Percentiles rank a stretch among this genome's conserved stretches.
Evolutionary conservation across 2,888 invertebrate genomes (phyloP).

Genomic region (Tigriopus californicus): DNA sequence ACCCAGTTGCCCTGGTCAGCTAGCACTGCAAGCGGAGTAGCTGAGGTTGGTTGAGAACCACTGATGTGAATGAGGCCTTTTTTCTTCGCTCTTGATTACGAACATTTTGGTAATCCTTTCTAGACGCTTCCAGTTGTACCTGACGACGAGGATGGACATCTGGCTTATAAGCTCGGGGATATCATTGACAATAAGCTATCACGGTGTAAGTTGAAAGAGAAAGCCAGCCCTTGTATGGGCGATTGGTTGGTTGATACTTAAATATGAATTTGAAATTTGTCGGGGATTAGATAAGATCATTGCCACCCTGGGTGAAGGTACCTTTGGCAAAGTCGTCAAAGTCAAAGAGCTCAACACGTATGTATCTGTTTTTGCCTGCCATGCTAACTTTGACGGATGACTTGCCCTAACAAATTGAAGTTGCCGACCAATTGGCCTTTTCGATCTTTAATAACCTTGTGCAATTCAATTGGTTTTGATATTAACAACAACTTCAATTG

Average conservation of each 20-base stretch:
- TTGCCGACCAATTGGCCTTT: too few species aligned
- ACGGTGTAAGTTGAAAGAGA: slow-evolving; percentile 3
- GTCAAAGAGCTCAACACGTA: slow-evolving; percentile 89
- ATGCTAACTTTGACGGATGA: not conserved
- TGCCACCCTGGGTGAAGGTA: slow-evolving; percentile 96
- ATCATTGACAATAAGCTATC: slow-evolving; percentile 2
- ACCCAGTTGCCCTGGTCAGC: too few species aligned
- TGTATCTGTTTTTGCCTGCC: slow-evolving; percentile 30
- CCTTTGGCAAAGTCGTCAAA: slow-evolving; percentile 99
- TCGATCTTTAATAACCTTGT: too few species aligned
- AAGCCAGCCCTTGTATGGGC: not conserved
- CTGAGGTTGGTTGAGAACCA: too few species aligned
- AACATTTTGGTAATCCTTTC: not conserved
- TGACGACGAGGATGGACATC: slow-evolving; percentile 13
- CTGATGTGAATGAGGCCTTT: too few species aligned
- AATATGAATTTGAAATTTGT: too few species aligned
- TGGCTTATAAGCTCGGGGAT: slow-evolving; percentile 13
- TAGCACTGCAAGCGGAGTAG: too few species aligned
- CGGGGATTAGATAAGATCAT: slow-evolving; percentile 68
- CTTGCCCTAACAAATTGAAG: too few species aligned
- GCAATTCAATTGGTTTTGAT: too few species aligned
- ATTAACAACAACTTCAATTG: too few species aligned
- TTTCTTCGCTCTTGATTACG: too few species aligned
- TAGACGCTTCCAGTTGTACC: not conserved
- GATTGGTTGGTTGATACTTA: too few species aligned